Conservation (phyloP, 35 echinoderm and acorn worm genomes). For the Heliocidaris erythrogramma region DNA sequence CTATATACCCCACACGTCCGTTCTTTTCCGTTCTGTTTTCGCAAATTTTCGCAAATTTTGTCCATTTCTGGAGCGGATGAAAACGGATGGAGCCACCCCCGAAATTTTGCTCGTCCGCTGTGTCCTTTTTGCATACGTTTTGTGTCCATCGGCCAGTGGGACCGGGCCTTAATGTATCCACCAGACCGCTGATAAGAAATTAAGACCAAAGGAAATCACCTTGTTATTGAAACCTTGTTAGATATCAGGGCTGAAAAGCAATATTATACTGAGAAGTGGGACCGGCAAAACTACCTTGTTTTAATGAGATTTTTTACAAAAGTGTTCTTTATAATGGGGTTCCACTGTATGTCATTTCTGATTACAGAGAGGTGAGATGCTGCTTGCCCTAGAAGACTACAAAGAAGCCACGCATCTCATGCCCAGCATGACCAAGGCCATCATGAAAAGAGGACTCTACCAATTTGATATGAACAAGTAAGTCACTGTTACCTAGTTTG, state of each 20-base stretch:
- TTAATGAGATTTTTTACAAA: too few species aligned
- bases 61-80: conserved; percentile 36
- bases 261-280: too few species aligned
- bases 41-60: conserved; percentile 16
- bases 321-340: too few species aligned
- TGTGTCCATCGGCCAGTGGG: conserved; percentile 29
- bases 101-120: background rate
- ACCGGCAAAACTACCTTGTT: too few species aligned
- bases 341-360: too few species aligned
- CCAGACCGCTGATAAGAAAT: too few species aligned
- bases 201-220: too few species aligned
- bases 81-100: conserved; percentile 20
- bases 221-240: too few species aligned
- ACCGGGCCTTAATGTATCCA: background rate
- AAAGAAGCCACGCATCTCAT: conserved; percentile 87
- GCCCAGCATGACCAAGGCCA: conserved; percentile 97
- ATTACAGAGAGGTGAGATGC: conserved; percentile 89
- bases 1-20: too few species aligned
- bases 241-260: too few species aligned
- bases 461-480: conserved; percentile 97
- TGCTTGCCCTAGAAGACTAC: conserved; percentile 94
- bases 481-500: conserved; percentile 9
- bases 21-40: conserved; percentile 21
- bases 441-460: conserved; percentile 91
- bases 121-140: conserved; percentile 27